These are phyloP conservation scores for Aeoliscus strigatus DNA, from an alignment of 2,797 vertebrate genomes.

Conservation along the genomic window DNA sequence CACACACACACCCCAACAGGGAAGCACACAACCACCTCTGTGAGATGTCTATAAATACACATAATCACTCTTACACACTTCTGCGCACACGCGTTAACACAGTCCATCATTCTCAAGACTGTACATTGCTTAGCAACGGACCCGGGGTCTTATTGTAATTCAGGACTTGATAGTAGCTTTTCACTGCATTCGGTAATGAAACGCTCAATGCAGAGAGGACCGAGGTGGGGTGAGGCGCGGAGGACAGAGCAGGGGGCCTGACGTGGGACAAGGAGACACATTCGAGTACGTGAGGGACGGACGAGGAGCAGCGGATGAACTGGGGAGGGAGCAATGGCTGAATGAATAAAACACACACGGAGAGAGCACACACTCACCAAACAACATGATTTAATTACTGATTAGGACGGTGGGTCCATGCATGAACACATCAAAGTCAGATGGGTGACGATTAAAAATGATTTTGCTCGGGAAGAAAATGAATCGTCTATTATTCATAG, in stretches of 20 bases:
- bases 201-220: conserved; percentile 77
- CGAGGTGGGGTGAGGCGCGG: conserved; percentile 36
- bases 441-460: conserved; percentile 27
- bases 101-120: conserved; percentile 64
- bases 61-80: conserved; percentile 12
- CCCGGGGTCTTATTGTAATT: conserved; percentile 81
- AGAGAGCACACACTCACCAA: too few relatives aligned
- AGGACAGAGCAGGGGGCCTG: conserved; percentile 36
- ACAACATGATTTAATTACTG: conserved; percentile 35
- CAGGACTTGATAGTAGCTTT: conserved; percentile 85
- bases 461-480: conserved; percentile 50
- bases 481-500: conserved; percentile 51
- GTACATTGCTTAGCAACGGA: conserved; percentile 84
- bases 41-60: conserved; percentile 14
- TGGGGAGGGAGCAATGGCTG: too few relatives aligned
- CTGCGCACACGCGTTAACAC: conserved; percentile 10
- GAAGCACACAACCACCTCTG: conserved; percentile 21
- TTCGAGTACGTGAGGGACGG: too few relatives aligned
- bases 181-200: conserved; percentile 82
- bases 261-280: conserved; percentile 50
- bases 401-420: conserved; percentile 14
- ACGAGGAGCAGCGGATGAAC: too few relatives aligned
- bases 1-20: conserved; percentile 11
- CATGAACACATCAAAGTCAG: conserved; percentile 45
- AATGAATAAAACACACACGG: too few relatives aligned